phyloP scores from a whole-genome alignment of 2,888 invertebrate genomes.

The Dusona sp. region DNA sequence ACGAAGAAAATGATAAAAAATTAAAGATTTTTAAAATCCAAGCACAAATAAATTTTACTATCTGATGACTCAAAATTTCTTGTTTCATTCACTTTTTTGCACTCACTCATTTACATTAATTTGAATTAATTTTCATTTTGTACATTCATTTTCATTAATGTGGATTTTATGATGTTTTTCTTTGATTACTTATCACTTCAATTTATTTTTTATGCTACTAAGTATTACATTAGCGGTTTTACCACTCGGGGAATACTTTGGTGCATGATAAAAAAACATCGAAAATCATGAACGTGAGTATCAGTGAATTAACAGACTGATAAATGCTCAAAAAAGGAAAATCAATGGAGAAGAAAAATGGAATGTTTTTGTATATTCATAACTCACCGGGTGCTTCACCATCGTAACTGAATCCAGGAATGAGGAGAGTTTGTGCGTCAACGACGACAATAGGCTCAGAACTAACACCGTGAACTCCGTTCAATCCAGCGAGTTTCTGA shows the following conservation, averaged over 20 bases:
- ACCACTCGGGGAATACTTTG: too few relatives aligned
- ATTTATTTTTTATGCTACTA: too few relatives aligned
- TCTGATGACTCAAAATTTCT: not conserved
- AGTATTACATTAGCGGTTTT: too few relatives aligned
- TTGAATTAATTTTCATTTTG: not conserved
- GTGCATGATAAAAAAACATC: not conserved
- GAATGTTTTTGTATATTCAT: constrained; percentile 18
- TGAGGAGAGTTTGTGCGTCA: constrained; percentile 95
- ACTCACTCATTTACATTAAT: not conserved
- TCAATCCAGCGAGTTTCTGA: constrained; percentile 91
- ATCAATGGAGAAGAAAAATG: constrained; percentile 2
- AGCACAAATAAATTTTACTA: not conserved
- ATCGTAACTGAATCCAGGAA: constrained; percentile 96
- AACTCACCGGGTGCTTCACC: constrained; percentile 95
- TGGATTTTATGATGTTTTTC: too few relatives aligned
- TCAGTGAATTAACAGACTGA: not conserved
- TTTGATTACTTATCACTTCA: too few relatives aligned
- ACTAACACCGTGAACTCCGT: constrained; percentile 93
- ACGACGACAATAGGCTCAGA: constrained; percentile 96
- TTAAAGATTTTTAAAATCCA: not conserved
- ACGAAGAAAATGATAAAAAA: not conserved
- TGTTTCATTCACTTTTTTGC: not conserved
- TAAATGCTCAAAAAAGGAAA: not conserved
- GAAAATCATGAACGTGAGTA: not conserved
- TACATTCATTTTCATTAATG: too few relatives aligned